Evolutionary conservation across 35 echinoderm and acorn worm genomes (phyloP), one percentile per base, ranked within the genome.

Genomic region (Ophioderma brevispina): DNA sequence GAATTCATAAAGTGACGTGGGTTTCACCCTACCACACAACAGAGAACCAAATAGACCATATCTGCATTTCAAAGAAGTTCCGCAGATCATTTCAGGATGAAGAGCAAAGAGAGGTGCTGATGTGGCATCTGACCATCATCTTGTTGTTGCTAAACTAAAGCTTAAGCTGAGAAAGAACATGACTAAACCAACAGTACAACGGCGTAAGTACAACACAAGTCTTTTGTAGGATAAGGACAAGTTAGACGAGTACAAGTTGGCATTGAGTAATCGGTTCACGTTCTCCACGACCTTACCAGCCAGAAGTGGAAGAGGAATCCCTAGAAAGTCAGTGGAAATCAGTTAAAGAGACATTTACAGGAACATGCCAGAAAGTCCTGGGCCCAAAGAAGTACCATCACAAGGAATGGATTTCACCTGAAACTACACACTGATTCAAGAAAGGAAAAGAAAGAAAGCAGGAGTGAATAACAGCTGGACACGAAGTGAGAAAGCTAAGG

Each of bases 11-110:
- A 36, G 25, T 6, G 0, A 88, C 86, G 2, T 88, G 86, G 86
- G 39, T 37, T 1, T 88, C 86, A 77, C 86, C 64, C 6, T 36
- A 88, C 40, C 35, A 36, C 21, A 3, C 4, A n/a, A 78, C 64
- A 37, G 23, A 21, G 5, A 88, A 88, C 37, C 86, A 88, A 42
- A 87, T 89, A 6, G 87, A 89, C 87, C 78, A 89, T 49, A 80
- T 89, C 28, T 35, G 36, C 28, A 89, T 89, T 40, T 55, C 8
- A 52, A 35, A 41, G 18, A 89, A 55, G 36, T 92, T 36, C 33
- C 13, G 90, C 3, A 40, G 70, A 35, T 78, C 55, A 8, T 63
- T 92, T 1, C 52, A 49, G 35, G 64, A 86, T 77, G 63, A 5
- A 85, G 82, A 78, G 82, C 50, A 19, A 76, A 52, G 13, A 42